Evolutionary conservation across 2,797 vertebrate species (phyloP), one percentile per base, ranked within the genome.

Genomic region (Rhabdophis nuchalis): DNA sequence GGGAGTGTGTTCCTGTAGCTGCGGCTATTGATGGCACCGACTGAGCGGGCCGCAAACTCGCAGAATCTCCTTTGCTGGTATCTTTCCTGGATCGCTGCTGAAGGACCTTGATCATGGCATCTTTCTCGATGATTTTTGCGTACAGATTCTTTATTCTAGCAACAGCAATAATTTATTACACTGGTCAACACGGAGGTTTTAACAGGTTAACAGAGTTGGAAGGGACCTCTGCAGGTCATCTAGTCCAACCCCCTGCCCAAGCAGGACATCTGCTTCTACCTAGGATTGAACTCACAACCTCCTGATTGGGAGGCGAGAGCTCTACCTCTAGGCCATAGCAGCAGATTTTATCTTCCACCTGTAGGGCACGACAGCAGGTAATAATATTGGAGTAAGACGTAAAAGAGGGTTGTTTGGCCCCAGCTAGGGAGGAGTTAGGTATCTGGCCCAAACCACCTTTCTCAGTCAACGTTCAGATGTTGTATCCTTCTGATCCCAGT

Each of bases 61-160:
- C n/a, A 0, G 97, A 92, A 92, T 98, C 98, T 0, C 94, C 94
- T 94, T 98, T 98, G 23, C 97, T 97, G 0, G 96, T 94, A n/a
- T 98, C 98, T 93, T 98, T 98, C 0, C 98, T 97, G 10, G 98
- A 98, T 1, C 98, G 97, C 25, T 98, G 98, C 95, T 98, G 98
- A 25, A 98, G 97, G 72, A 98, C 98, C 93, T 98, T 98, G 94
- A 98, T 98, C 98, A 98, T 98, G 92, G 98, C 98, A 11, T 98
- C 98, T 95, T 98, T 98, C 97, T 98, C 98, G 64, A 98, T 98
- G 94, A 98, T 98, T 95, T 98, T 98, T 86, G 98, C 98, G 6
- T 98, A 98, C 57, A 98, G 98, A 93, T 98, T 98, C 96, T 98
- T 98, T 97, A 98, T 98, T 93, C 98, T 98, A 94, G 77, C 57